phyloP scores from a whole-genome alignment of 2,797 vertebrate genomes.

The Sternotherus odoratus region DNA sequence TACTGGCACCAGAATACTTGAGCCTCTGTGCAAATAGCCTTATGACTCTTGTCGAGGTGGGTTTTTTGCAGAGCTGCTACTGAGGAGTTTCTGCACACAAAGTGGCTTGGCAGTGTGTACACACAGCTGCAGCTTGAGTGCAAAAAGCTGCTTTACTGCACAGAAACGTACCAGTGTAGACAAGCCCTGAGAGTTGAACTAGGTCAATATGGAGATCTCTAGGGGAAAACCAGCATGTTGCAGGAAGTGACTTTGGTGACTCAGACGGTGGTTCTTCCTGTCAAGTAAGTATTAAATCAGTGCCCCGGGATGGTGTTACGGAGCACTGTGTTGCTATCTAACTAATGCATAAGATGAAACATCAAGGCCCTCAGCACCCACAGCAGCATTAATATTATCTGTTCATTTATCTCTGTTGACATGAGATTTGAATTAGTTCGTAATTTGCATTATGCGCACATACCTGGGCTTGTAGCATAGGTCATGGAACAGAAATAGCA shows the following conservation, averaged over 20 bases:
- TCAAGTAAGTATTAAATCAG: neutral
- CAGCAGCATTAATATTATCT: neutral
- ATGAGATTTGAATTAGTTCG: slow-evolving; percentile 54
- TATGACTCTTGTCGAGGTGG: too few species aligned
- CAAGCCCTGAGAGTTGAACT: neutral
- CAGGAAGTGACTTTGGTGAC: neutral
- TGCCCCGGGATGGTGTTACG: neutral
- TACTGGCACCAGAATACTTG: too few species aligned
- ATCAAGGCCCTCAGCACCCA: neutral
- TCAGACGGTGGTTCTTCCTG: too few species aligned
- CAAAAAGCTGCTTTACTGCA: too few species aligned
- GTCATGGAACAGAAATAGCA: slow-evolving; percentile 52
- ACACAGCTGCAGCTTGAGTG: too few species aligned
- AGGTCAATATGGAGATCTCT: neutral
- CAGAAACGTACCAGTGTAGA: too few species aligned
- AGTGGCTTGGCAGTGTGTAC: too few species aligned
- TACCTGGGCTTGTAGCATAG: slow-evolving; percentile 11
- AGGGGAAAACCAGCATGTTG: neutral
- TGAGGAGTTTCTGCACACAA: too few species aligned
- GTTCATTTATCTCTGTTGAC: slow-evolving; percentile 65
- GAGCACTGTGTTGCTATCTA: fast-evolving
- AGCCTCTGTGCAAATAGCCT: too few species aligned
- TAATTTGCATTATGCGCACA: slow-evolving; percentile 58
- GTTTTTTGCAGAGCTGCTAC: too few species aligned
- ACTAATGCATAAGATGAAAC: neutral